phyloP scores from a whole-genome alignment of 2,797 vertebrate species.

The Hirundo rustica region DNA sequence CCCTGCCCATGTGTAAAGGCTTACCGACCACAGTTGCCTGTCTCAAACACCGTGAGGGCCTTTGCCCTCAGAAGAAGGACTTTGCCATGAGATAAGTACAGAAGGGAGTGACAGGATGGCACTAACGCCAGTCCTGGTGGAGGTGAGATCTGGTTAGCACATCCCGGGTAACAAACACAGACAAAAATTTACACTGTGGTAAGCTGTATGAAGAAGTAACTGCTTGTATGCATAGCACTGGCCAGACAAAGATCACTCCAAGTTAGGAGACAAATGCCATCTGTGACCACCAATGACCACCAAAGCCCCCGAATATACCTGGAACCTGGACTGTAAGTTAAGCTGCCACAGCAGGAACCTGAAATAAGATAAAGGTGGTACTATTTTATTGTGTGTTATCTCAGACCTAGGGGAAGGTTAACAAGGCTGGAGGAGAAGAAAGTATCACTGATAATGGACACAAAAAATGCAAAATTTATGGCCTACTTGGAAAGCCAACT shows the following conservation, averaged over 20 bases:
- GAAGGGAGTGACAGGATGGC: not conserved
- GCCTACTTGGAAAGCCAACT: not conserved
- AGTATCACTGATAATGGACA: not conserved
- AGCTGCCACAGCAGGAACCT: not conserved
- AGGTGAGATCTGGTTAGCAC: not conserved
- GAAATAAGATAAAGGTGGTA: not conserved
- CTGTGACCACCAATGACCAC: not conserved
- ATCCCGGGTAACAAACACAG: accelerated
- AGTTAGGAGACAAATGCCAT: not conserved
- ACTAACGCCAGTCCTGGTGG: not conserved
- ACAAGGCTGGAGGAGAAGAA: not conserved
- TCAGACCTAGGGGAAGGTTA: not conserved
- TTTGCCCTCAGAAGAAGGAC: too few species aligned
- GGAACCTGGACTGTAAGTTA: not conserved
- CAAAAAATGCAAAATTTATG: not conserved
- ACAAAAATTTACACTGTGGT: not conserved
- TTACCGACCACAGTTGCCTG: not conserved
- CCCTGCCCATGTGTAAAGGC: not conserved
- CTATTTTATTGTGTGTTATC: not conserved
- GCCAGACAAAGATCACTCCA: not conserved
- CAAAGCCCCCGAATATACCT: not conserved
- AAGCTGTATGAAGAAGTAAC: not conserved
- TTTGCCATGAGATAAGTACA: not conserved
- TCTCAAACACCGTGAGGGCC: not conserved
- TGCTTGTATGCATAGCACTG: accelerated